Evolutionary conservation across 2,797 vertebrate species (phyloP).

Genomic region (Chelonia mydas): DNA sequence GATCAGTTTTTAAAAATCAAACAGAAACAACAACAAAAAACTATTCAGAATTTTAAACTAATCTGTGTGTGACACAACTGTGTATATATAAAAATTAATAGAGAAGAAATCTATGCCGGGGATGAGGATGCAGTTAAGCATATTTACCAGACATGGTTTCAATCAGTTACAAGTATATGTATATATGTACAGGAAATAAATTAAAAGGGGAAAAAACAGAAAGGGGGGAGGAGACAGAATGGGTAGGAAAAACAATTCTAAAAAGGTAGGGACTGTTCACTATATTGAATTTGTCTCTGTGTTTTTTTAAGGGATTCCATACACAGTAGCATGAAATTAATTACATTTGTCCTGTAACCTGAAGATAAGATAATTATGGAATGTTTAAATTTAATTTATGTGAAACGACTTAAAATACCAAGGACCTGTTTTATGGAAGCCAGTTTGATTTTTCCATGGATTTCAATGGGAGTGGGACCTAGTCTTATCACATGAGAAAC

Average conservation of each 20-base stretch:
- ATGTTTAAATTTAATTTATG: neutral
- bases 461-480: neutral
- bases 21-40: neutral
- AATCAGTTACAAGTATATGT: neutral
- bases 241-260: neutral
- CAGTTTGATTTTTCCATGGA: neutral
- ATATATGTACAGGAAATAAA: rapidly evolving
- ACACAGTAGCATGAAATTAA: neutral
- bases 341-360: neutral
- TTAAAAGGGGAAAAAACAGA: neutral
- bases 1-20: neutral
- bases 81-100: neutral
- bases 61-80: neutral
- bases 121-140: neutral
- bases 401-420: neutral
- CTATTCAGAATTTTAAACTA: neutral
- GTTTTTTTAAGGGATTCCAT: neutral
- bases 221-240: neutral
- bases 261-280: neutral
- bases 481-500: neutral
- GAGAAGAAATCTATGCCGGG: neutral
- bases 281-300: neutral
- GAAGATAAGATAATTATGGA: neutral
- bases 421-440: neutral
- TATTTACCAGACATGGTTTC: neutral